Conservation (phyloP, 2,113 vertebrate genomes). For the Ibidorhyncha struthersii region DNA sequence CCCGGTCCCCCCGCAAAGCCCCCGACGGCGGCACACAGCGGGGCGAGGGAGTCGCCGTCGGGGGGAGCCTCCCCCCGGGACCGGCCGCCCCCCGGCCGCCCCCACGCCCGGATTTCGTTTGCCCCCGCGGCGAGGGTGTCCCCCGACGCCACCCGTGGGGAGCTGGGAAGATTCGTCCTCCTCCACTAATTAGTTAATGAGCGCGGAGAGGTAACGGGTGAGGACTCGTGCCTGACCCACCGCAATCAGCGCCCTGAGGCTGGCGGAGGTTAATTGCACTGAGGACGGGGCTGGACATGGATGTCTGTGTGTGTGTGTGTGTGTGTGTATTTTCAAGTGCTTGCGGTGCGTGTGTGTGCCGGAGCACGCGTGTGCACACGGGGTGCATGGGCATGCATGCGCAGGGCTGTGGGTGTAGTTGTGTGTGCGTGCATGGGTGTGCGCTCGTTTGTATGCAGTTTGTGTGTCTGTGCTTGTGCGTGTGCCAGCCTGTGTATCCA, state of each 20-base stretch:
- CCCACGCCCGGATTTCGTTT: neutral
- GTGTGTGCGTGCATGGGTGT: accelerated
- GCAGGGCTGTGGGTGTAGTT: accelerated
- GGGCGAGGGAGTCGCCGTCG: neutral
- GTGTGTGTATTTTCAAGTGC: accelerated
- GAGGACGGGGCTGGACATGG: neutral
- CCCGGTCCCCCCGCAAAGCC: neutral
- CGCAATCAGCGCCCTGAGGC: neutral
- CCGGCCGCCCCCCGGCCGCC: accelerated
- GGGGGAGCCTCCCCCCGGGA: accelerated
- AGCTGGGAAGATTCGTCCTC: neutral
- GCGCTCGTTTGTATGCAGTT: accelerated
- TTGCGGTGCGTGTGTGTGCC: accelerated
- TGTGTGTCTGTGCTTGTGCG: accelerated
- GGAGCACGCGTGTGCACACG: accelerated
- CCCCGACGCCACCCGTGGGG: neutral
- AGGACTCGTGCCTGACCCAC: neutral
- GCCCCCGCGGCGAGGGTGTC: neutral
- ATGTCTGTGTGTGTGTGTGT: accelerated
- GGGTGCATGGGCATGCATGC: neutral
- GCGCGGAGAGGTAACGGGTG: neutral
- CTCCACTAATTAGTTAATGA: neutral
- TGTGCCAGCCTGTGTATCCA: no score
- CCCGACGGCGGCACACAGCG: neutral
- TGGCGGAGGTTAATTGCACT: neutral